Base-by-base conservation (phyloP, 2,113 vertebrate species). In the Lepus europaeus region DNA sequence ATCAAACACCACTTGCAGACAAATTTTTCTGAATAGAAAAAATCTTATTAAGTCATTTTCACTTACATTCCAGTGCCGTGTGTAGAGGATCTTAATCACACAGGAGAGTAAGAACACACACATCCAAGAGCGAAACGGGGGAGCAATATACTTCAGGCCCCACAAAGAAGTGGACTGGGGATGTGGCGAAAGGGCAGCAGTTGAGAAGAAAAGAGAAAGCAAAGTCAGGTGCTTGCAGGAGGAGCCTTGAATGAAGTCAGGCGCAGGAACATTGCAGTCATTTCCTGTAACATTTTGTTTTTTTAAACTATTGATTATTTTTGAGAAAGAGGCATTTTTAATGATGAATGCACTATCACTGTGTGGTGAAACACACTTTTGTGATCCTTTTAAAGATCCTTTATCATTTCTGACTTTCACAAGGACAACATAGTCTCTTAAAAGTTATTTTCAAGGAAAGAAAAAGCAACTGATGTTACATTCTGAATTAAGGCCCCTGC, bases 1-100 rank as follows among this genome's bases (percentile, higher is more conserved):
- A 84, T 86, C 79, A 93, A 83, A 94, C 49, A 89, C 22, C 80
- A 72, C 31, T 31, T 45, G 56, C 95, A 91, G 72, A 90, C 20
- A 86, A 61, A 66, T 87, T 94, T 86, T 89, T 83, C 64, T 70
- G 61, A 93, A 92, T 81, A 96, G n/a, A 25, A 96, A 92, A 59
- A 89, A 89, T 16, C 9, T 91, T 91, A 96, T 89, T 92, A 95
- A 89, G 61, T 92, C 19, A 92, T 86, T 95, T 94, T 92, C 61
- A 74, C 63, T 90, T 17, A 56, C 51, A 78, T 49, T 84, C 90
- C 56, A 36, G 16, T n/a, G 2, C 11, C 31, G 10, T 63, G 68
- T 85, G 51, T 81, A 68, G 23, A 91, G 56, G 10, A 29, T 45
- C 45, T 25, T 90, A 95, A 82, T 89, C 61, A 96, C 64, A 90